Evolutionary conservation across 1,140 invertebrate species (phyloP).

Genomic region (Papilio glaucus): DNA sequence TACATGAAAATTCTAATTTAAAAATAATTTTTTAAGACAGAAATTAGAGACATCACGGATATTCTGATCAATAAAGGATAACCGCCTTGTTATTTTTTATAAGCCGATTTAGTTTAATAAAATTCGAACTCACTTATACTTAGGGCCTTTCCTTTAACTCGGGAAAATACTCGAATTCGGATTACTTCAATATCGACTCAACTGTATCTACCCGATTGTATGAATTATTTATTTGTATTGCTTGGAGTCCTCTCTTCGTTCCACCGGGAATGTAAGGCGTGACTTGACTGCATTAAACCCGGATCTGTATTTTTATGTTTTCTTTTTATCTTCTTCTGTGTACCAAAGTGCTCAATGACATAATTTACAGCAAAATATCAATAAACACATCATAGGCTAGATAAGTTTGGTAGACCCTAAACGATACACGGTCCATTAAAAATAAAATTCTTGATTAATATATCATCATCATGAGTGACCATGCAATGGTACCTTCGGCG

Average conservation of each 20-base stretch:
- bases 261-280: slow-evolving; percentile 23
- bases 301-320: slow-evolving; percentile 39
- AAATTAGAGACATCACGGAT: no score
- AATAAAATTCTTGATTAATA: no score
- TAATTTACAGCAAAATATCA: neutral
- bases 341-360: neutral
- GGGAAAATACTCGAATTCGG: slow-evolving; percentile 46
- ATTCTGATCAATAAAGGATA: neutral
- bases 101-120: slow-evolving; percentile 5
- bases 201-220: slow-evolving; percentile 40
- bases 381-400: neutral
- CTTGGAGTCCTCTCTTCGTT: slow-evolving; percentile 33
- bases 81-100: slow-evolving; percentile 8
- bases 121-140: slow-evolving; percentile 9
- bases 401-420: no score
- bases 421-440: no score
- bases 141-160: slow-evolving; percentile 7
- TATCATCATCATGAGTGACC: no score
- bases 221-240: slow-evolving; percentile 62
- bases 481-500: no score
- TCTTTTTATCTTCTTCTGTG: slow-evolving; percentile 32
- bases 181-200: slow-evolving; percentile 59
- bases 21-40: no score
- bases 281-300: slow-evolving; percentile 38
- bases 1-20: no score